These are phyloP conservation scores for Oplegnathus fasciatus DNA, from an alignment of 2,113 vertebrate species.

Conservation along the genomic window DNA sequence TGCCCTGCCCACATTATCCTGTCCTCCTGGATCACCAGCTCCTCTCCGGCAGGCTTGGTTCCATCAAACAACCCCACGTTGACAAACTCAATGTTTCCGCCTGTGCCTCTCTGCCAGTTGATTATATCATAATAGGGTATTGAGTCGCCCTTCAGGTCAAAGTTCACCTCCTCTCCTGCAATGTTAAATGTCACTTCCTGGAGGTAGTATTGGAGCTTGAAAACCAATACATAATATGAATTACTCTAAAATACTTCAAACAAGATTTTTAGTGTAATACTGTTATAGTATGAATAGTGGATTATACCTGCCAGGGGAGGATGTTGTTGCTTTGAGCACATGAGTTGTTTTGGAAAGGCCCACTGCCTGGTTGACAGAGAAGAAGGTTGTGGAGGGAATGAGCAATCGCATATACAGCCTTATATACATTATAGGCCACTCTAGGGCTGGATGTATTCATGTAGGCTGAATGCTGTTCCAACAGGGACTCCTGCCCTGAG, in stretches of 20 bases:
- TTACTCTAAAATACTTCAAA: neutral
- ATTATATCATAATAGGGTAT: slow-evolving; percentile 85
- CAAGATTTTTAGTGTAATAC: neutral
- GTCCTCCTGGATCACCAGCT: slow-evolving; percentile 81
- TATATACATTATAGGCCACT: slow-evolving; percentile 83
- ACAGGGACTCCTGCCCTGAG: slow-evolving; percentile 74
- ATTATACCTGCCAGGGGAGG: slow-evolving; percentile 84
- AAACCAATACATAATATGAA: slow-evolving; percentile 15
- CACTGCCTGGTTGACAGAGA: slow-evolving; percentile 74
- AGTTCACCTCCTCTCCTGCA: slow-evolving; percentile 81
- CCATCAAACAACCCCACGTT: slow-evolving; percentile 84
- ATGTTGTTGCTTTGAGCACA: slow-evolving; percentile 79
- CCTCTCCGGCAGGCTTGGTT: slow-evolving; percentile 74
- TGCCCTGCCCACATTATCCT: slow-evolving; percentile 79
- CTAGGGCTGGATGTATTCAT: slow-evolving; percentile 81
- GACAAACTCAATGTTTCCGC: slow-evolving; percentile 79
- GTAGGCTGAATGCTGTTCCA: slow-evolving; percentile 76
- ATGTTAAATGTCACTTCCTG: slow-evolving; percentile 81
- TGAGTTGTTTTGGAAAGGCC: slow-evolving; percentile 80
- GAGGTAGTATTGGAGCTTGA: slow-evolving; percentile 82
- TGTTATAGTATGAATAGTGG: neutral
- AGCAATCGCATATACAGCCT: slow-evolving; percentile 82
- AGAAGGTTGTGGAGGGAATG: slow-evolving; percentile 84
- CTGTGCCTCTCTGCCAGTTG: slow-evolving; percentile 82
- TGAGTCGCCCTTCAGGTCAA: slow-evolving; percentile 84